Evolutionary conservation across 1,140 invertebrate species (phyloP), one percentile per base, ranked within the genome.

Genomic region (Atta colombica): DNA sequence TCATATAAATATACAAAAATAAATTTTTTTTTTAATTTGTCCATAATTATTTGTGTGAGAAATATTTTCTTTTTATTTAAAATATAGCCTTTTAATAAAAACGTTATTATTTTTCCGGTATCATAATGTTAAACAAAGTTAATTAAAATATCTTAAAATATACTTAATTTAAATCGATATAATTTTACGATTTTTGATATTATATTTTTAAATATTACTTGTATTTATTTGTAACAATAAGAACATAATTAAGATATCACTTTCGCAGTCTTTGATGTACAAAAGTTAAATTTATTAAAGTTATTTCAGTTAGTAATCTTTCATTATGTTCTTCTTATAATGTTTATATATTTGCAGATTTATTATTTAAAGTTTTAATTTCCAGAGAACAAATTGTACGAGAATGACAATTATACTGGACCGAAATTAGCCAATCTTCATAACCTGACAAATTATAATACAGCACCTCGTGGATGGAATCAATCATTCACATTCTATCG

Each of bases 401-500:
- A 93, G 7, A 78, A 78, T 21, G 88, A 90, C 21, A 92, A 87
- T n/a, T 95, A 95, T 63, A 90, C 92, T 35, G 95, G 95, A 10
- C 94, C 95, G 31, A 95, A 94, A 82, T 90, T 95, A 8, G 91
- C 93, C 12, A 96, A 95, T 53, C 94, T 95, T 58, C 93, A 95
- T 58, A 94, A 93, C 60, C 58, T 96, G 85, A 93, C 94, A 55
- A 98, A 97, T 89, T 98, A 98, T 93, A 98, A 98, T 88, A 98
- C 97, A 1, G 97, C 97, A 39, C 97, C 98, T n/a, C 96, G 97
- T 77, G 97, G 97, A 7, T 98, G 98, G 98, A 96, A 97, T 21
- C 96, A 97, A 87, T 96, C 96, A 65, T 95, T 96, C 80, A 95
- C 96, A 18, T 96, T 96, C 85, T 98, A 98, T 94, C 95, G 96